A percentile compares a stretch with the other conserved stretches of the same genome.
phyloP scores from a whole-genome alignment of 2,113 vertebrate species.

The Pedionomus torquatus region DNA sequence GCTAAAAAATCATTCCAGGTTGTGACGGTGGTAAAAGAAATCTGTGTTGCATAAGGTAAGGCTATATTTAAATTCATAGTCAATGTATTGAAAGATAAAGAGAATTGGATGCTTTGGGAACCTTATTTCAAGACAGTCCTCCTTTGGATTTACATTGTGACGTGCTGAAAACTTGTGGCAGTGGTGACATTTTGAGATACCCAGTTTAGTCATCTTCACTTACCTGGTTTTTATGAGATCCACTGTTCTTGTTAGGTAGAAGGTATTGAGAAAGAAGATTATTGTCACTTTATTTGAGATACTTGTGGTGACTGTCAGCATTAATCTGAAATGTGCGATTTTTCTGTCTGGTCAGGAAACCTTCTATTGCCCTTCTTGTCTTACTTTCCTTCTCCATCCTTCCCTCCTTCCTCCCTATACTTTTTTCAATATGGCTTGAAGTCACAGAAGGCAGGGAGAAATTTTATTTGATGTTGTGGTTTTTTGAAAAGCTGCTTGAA shows the following conservation, averaged over 20 bases:
- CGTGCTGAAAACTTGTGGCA: neutral
- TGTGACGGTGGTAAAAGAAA: neutral
- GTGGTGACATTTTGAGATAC: neutral
- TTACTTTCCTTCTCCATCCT: neutral
- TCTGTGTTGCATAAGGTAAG: neutral
- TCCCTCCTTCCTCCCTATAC: rapidly evolving
- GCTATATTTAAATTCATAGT: neutral
- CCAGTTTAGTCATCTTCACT: neutral
- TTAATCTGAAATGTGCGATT: neutral
- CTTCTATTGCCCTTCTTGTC: neutral
- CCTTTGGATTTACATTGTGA: neutral
- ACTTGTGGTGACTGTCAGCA: neutral
- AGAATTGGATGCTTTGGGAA: neutral
- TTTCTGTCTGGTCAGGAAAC: neutral
- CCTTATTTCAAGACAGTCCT: neutral
- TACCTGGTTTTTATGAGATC: neutral
- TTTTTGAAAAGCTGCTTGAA: neutral
- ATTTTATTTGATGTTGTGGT: neutral
- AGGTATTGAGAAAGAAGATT: neutral
- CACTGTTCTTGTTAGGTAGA: neutral
- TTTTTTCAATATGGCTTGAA: neutral
- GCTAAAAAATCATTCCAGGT: neutral
- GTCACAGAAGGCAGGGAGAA: neutral
- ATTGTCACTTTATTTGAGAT: neutral
- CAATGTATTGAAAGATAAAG: neutral